Percentiles rank a stretch among this genome's conserved stretches.
phyloP scores from a whole-genome alignment of 1,140 invertebrate species.

The Drosophila pachea region DNA sequence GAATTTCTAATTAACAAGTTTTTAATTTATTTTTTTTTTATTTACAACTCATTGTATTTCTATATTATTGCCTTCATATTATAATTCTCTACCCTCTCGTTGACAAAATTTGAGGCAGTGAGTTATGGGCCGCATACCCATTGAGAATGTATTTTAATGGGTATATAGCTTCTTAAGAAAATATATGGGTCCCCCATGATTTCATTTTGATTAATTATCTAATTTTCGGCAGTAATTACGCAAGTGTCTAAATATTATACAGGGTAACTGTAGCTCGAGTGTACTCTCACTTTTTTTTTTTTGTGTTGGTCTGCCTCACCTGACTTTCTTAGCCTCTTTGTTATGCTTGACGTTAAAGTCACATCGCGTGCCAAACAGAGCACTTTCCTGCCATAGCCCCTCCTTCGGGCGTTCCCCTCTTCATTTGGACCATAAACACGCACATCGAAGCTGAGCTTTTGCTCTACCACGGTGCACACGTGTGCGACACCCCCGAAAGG shows the following conservation, averaged over 20 bases:
- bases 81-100: neutral
- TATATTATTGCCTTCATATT: neutral
- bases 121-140: neutral
- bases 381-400: neutral
- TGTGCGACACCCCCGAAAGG: slow-evolving; percentile 19
- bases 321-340: slow-evolving; percentile 48
- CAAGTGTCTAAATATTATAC: neutral
- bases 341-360: slow-evolving; percentile 55
- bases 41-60: neutral
- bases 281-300: neutral
- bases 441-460: slow-evolving; percentile 33
- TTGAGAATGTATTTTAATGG: neutral
- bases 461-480: slow-evolving; percentile 20
- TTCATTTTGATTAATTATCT: too few relatives aligned
- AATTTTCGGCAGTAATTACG: neutral
- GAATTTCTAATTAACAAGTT: neutral
- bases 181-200: too few relatives aligned
- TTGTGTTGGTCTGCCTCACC: slow-evolving; percentile 8
- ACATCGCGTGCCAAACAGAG: slow-evolving; percentile 51
- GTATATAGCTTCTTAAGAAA: neutral
- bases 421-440: slow-evolving; percentile 44
- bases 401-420: neutral
- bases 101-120: neutral
- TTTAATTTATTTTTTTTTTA: neutral
- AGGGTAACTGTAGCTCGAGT: neutral